A percentile compares a stretch with the other conserved stretches of the same genome.
Conservation (phyloP, 1,140 invertebrate genomes). For the Triops cancriformis region DNA sequence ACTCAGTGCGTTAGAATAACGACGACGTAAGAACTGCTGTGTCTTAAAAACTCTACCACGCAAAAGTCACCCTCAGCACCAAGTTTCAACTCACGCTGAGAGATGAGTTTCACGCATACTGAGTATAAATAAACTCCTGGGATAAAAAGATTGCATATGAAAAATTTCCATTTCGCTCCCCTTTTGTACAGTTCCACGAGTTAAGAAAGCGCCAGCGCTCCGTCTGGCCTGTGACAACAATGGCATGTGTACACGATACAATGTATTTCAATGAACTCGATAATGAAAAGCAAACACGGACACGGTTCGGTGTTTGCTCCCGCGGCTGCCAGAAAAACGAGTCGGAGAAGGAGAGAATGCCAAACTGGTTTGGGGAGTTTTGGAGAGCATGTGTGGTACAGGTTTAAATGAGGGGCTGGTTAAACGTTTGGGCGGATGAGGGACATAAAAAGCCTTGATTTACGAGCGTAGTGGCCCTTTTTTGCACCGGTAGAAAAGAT, state of each 20-base stretch:
- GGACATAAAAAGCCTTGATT: slow-evolving; percentile 14
- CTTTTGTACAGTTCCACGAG: too few relatives aligned
- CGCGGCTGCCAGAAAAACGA: background rate
- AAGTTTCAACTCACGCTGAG: too few relatives aligned
- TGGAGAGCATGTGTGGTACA: background rate
- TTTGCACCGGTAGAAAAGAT: background rate
- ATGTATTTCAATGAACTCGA: background rate
- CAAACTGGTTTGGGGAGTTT: slow-evolving; percentile 1
- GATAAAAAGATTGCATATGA: too few relatives aligned
- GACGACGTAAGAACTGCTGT: too few relatives aligned
- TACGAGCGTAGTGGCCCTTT: background rate
- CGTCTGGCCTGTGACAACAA: background rate
- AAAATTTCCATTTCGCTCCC: too few relatives aligned
- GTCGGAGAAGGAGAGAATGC: background rate
- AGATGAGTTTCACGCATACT: too few relatives aligned
- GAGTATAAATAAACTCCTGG: too few relatives aligned
- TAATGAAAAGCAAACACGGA: slow-evolving; percentile 11
- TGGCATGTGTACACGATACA: background rate
- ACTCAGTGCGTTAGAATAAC: too few relatives aligned
- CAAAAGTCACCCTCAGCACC: too few relatives aligned
- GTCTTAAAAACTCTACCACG: too few relatives aligned
- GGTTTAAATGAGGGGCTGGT: slow-evolving; percentile 4
- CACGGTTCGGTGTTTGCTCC: background rate
- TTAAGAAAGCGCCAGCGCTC: too few relatives aligned
- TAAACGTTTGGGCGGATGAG: slow-evolving; percentile 5